Conservation (phyloP, 2,113 vertebrate species). For the Chloebia gouldiae region DNA sequence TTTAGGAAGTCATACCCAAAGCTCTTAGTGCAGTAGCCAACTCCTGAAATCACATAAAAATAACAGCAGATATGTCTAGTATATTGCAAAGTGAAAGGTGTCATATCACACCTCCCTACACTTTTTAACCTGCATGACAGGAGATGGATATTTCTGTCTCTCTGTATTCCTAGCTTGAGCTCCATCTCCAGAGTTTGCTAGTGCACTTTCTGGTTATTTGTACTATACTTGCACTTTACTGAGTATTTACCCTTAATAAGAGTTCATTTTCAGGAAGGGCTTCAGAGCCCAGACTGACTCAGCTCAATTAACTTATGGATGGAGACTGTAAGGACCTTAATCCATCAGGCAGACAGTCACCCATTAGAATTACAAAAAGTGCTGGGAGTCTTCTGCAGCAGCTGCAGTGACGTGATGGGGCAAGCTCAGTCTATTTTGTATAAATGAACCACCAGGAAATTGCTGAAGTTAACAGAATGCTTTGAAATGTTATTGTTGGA, state of each 20-base stretch:
- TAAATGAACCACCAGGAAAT: neutral
- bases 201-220: neutral
- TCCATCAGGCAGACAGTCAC: conserved; percentile 3
- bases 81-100: neutral
- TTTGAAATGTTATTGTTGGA: neutral
- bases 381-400: neutral
- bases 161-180: neutral
- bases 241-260: conserved; percentile 9
- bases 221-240: neutral
- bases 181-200: neutral
- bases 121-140: neutral
- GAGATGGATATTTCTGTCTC: neutral
- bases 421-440: neutral
- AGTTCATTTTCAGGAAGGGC: neutral
- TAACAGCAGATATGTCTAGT: neutral
- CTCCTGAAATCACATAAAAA: neutral
- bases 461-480: neutral
- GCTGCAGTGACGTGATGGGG: neutral
- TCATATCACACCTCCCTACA: neutral
- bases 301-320: conserved; percentile 17
- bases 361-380: conserved; percentile 16
- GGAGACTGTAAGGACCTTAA: conserved; percentile 7
- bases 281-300: neutral
- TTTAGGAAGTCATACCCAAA: neutral
- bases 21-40: neutral